These are phyloP conservation scores for Tapirus indicus DNA, from an alignment of 2,797 vertebrate genomes.

Conservation along the genomic window DNA sequence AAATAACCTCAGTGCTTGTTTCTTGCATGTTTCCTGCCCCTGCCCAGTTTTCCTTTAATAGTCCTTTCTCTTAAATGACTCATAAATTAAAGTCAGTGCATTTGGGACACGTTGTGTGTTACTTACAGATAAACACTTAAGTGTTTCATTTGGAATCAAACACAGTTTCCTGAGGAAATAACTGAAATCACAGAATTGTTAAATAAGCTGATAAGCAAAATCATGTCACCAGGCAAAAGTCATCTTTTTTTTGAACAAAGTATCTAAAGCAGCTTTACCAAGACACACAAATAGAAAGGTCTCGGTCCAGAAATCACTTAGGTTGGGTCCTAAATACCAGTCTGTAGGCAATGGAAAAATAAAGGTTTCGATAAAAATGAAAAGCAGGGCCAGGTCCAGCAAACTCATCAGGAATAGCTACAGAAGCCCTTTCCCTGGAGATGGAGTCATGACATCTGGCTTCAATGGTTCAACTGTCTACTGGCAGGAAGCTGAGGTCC, in stretches of 20 bases:
- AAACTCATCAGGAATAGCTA: background rate
- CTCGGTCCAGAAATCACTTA: background rate
- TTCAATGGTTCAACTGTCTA: background rate
- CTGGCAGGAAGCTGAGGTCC: constrained; percentile 3
- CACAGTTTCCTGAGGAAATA: constrained; percentile 75
- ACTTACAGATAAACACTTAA: constrained; percentile 71
- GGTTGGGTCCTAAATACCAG: background rate
- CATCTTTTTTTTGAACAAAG: constrained; percentile 54
- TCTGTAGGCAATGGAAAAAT: background rate
- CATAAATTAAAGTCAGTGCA: constrained; percentile 39
- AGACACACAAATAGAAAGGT: background rate
- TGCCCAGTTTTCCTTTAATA: background rate
- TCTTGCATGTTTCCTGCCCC: background rate
- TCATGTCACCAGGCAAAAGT: constrained; percentile 45
- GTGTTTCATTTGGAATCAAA: constrained; percentile 73
- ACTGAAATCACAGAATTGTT: constrained; percentile 71
- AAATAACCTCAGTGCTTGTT: background rate
- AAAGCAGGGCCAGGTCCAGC: background rate
- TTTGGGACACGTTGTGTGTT: constrained; percentile 52
- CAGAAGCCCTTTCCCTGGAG: background rate
- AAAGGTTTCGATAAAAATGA: constrained; percentile 44
- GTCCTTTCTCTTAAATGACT: constrained; percentile 40
- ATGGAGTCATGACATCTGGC: background rate
- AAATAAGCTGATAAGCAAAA: constrained; percentile 66
- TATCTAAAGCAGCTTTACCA: background rate